A percentile compares a stretch with the other conserved stretches of the same genome.
Evolutionary conservation across 2,113 vertebrate genomes (phyloP).

Genomic region (Okapia johnstoni): DNA sequence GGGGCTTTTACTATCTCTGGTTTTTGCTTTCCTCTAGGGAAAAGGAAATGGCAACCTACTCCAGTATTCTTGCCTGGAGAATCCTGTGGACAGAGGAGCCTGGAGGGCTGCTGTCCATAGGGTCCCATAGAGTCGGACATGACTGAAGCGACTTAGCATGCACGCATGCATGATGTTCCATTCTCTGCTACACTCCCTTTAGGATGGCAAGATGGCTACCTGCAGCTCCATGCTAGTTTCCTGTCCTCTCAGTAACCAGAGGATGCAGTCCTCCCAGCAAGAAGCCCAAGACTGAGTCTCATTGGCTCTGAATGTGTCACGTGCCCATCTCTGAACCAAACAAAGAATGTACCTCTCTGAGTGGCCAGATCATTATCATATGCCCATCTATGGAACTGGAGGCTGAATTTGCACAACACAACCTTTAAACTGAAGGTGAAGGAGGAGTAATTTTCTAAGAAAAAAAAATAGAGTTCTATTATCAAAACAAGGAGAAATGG

Average conservation of each 20-base stretch:
- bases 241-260: neutral
- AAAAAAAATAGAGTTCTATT: neutral
- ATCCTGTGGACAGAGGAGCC: no score
- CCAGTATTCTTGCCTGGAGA: no score
- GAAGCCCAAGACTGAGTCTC: neutral
- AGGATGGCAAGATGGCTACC: neutral
- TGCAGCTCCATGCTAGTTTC: neutral
- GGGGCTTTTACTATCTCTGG: neutral
- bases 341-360: neutral
- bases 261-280: neutral
- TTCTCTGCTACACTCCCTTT: neutral
- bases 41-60: no score
- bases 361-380: neutral
- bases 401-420: neutral
- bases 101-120: no score
- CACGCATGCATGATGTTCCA: no score
- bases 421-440: neutral
- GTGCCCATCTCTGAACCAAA: neutral
- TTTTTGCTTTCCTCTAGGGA: neutral
- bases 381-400: accelerated
- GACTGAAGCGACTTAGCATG: no score
- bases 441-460: neutral
- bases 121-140: no score
- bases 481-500: neutral
- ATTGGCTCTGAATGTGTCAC: neutral